Evolutionary conservation across 64 coral and sea anemone genomes (phyloP).

Genomic region (Porites lutea): DNA sequence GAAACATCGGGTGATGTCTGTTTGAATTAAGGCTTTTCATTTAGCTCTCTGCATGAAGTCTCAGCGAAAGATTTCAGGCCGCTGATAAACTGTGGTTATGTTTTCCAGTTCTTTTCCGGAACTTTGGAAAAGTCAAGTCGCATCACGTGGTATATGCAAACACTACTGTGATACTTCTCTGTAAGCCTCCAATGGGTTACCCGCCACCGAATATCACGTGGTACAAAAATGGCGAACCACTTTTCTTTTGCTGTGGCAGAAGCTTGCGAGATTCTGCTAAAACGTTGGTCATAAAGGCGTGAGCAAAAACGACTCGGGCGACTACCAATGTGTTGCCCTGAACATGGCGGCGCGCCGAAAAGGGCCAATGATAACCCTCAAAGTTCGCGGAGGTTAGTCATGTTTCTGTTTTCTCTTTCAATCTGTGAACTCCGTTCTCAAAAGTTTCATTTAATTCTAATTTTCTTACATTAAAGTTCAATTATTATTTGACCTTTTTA

Average conservation of each 20-base stretch:
- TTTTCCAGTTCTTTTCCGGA: conserved; percentile 4
- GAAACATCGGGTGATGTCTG: too few species aligned
- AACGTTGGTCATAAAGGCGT: background rate
- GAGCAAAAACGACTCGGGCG: background rate
- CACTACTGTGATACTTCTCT: background rate
- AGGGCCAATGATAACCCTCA: background rate
- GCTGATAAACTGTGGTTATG: background rate
- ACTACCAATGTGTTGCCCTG: background rate
- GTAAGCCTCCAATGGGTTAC: background rate
- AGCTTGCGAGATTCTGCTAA: too few species aligned
- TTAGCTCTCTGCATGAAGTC: too few species aligned
- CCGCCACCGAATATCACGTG: background rate
- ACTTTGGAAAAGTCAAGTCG: background rate
- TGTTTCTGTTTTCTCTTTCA: background rate
- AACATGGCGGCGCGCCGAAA: background rate
- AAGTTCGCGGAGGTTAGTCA: background rate
- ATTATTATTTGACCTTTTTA: too few species aligned
- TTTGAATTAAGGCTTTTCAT: too few species aligned
- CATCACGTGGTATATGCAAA: background rate
- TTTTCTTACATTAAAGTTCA: too few species aligned
- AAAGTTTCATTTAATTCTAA: too few species aligned
- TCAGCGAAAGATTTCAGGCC: too few species aligned
- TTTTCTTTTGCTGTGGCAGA: background rate
- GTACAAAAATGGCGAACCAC: conserved; percentile 6
- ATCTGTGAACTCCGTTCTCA: too few species aligned